phyloP scores from a whole-genome alignment of 2,888 invertebrate species.

The Patella ulyssiponensis region DNA sequence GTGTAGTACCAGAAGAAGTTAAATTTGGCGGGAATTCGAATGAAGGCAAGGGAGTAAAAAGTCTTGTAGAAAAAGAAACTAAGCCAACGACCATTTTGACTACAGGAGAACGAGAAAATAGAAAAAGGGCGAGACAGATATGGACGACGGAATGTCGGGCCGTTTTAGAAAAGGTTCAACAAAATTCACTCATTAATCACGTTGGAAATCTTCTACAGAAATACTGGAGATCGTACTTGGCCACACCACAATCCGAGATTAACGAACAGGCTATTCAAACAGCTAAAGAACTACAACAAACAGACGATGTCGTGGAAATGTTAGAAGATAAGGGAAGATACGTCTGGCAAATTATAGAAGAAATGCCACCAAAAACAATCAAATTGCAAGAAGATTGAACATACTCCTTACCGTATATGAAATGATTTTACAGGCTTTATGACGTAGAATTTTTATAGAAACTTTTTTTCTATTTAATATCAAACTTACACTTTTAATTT shows the following conservation, averaged over 20 bases:
- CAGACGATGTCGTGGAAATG: constrained; percentile 52
- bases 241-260: constrained; percentile 41
- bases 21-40: background rate
- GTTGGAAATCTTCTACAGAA: constrained; percentile 39
- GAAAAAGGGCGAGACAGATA: background rate
- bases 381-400: constrained; percentile 12
- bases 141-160: constrained; percentile 32
- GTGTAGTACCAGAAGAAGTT: too few relatives aligned
- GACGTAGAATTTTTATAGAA: too few relatives aligned
- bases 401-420: too few relatives aligned
- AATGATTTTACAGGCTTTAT: too few relatives aligned
- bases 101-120: background rate
- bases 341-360: constrained; percentile 55
- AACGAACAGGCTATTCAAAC: constrained; percentile 40
- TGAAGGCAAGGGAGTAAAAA: background rate
- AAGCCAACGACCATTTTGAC: too few relatives aligned
- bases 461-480: background rate
- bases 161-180: constrained; percentile 38
- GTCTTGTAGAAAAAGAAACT: background rate
- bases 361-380: constrained; percentile 28
- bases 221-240: constrained; percentile 49
- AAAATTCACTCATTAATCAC: constrained; percentile 36
- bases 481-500: background rate
- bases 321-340: constrained; percentile 49
- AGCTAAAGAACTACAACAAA: constrained; percentile 35